These are phyloP conservation scores for Aspidiotus rigidus DNA, from an alignment of 2,888 invertebrate genomes.

Conservation along the genomic window DNA sequence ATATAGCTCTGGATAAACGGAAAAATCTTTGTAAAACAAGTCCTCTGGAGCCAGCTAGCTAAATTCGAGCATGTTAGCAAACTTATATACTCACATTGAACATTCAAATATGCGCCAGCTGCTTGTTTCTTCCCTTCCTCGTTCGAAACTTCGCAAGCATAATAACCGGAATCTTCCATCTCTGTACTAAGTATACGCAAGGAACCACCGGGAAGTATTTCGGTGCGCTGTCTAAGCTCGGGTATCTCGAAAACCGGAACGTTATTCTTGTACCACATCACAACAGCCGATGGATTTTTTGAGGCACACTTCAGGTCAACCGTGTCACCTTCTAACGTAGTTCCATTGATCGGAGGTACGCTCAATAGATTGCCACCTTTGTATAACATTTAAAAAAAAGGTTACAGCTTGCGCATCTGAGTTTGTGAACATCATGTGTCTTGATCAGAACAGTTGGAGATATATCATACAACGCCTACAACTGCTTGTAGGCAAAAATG, in stretches of 20 bases:
- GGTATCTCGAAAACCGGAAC: slow-evolving; percentile 52
- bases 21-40: too few species aligned
- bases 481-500: too few species aligned
- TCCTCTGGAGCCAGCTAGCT: too few species aligned
- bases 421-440: too few species aligned
- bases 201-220: slow-evolving; percentile 56
- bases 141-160: slow-evolving; percentile 73
- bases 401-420: too few species aligned
- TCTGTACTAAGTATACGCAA: slow-evolving; percentile 66
- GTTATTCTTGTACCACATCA: slow-evolving; percentile 60
- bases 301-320: slow-evolving; percentile 74
- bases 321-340: slow-evolving; percentile 72
- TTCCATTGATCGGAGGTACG: slow-evolving; percentile 79
- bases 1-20: too few species aligned
- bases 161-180: slow-evolving; percentile 78
- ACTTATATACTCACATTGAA: slow-evolving; percentile 66
- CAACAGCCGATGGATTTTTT: slow-evolving; percentile 57
- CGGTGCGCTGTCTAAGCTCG: slow-evolving; percentile 43
- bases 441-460: too few species aligned
- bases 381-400: too few species aligned
- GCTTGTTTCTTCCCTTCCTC: slow-evolving; percentile 62
- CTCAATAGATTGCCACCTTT: slow-evolving; percentile 78
- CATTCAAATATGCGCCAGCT: slow-evolving; percentile 77
- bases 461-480: too few species aligned
- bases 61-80: neutral